A percentile compares a stretch with the other conserved stretches of the same genome.
Evolutionary conservation across 2,888 invertebrate species (phyloP).

Genomic region (Hartigia nigra): DNA sequence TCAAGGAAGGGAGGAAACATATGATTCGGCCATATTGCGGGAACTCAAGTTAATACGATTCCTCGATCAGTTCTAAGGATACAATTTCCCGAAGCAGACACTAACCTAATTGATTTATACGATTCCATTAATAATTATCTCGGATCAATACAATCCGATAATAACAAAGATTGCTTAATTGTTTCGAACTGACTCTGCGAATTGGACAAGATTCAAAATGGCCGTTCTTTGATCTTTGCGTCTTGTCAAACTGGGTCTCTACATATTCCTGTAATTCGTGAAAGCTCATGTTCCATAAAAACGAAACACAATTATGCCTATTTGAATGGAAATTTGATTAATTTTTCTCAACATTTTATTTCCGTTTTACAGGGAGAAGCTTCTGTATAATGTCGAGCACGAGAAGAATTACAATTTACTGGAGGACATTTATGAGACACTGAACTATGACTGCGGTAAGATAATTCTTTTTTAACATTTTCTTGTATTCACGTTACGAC

Average conservation of each 20-base stretch:
- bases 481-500: neutral
- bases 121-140: neutral
- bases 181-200: neutral
- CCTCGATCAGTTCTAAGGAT: neutral
- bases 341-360: conserved; percentile 20
- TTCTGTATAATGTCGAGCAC: conserved; percentile 73
- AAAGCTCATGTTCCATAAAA: neutral
- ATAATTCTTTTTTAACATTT: conserved; percentile 8
- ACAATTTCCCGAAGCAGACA: neutral
- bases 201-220: neutral
- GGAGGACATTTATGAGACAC: conserved; percentile 79
- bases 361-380: conserved; percentile 71
- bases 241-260: neutral
- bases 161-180: neutral
- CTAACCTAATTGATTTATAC: neutral
- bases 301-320: neutral
- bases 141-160: neutral
- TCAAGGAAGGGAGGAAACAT: neutral
- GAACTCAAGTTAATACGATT: neutral
- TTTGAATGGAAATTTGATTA: conserved; percentile 4
- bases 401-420: conserved; percentile 79
- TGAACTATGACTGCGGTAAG: conserved; percentile 75
- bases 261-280: neutral
- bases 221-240: neutral
- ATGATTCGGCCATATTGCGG: neutral